Base-by-base conservation (phyloP, 2,888 invertebrate genomes). In the Xestia c-nigrum region DNA sequence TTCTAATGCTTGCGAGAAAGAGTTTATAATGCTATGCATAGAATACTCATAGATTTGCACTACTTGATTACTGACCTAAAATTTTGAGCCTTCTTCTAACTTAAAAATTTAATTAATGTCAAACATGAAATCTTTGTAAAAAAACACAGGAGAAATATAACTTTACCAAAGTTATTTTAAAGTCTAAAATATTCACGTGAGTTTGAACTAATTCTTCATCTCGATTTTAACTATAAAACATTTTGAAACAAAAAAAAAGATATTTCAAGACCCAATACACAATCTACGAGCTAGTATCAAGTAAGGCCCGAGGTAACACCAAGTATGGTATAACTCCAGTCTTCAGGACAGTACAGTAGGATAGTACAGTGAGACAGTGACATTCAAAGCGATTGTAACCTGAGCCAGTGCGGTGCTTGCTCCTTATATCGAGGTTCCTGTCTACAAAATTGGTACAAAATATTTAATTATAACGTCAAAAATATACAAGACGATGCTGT, bases 351-450 rank as follows among this genome's bases (percentile, higher is more conserved):
- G 55, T 52, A 68, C 57, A 74, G 59, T 81, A 57, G 61, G 43
- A 80, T 3, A 68, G 67, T 43, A 66, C 24, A 67, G 52, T 63
- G 24, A 21, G 46, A 83, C 68, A 83, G 66, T 78, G 57, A 82
- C 83, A 85, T 59, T 71, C 19, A 76, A 83, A 85, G 83, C 83
- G n/a, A 43, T 81, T 38, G 52, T 85, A 84, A 83, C 83, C 83
- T 85, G 86, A 59, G 71, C 68, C 63, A 14, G 68, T 71, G 83
- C 57, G 59, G 74, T 70, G 77, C 57, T 72, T 43, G 64, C 57
- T 72, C 68, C 73, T 10, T 61, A 82, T 38, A 43, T 12, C 14
- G 72, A 21, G 31, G 61, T 68, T 77, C 74, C 86, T 74, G 86
- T 74, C 83, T 69, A 78, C 40, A 82, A 72, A 86, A 63, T 76